Evolutionary conservation across 2,113 vertebrate species (phyloP), one percentile per base, ranked within the genome.

Genomic region (Apteryx mantelli): DNA sequence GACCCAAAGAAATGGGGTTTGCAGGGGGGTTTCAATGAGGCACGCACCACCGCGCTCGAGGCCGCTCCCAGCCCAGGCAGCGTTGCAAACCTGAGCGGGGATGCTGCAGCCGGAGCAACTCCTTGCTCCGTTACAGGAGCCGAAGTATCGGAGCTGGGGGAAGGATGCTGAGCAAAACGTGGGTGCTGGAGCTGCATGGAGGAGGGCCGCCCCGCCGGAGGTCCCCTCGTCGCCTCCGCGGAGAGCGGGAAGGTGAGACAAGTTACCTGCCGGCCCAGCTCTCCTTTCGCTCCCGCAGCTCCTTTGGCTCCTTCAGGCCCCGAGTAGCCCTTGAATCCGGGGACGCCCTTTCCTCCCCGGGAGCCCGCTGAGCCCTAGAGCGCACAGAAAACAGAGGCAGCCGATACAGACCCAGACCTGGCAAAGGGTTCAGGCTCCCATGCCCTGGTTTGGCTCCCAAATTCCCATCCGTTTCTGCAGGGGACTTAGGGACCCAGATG

Each of bases 251-350:
- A 38, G 52, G 36, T 30, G 71, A 14, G 20, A 28, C 52, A 40
- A 58, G 55, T 91, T 83, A 99, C 99, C 98, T 98, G 97, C 61
- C 32, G 65, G 77, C 99, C 99, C 11, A 91, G 93, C 38, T 98
- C 96, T 36, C 99, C 99, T 91, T 98, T 98, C 14, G 55, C 34
- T 16, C 98, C 99, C 2, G 9, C 77, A 5, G 76, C 92, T 13
- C 99, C 99, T 44, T 96, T 87, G 71, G 97, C 92, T 46, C 99
- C 99, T 96, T 97, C 97, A 0, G 63, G 84, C 8, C 99, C 99
- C 0, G 40, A 1, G 11, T 95, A 85, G 22, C 98, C 99, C 53
- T 46, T 92, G n/a, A 96, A 95, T 52, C 99, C 99, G 0, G 74
- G 86, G 40, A 36, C 77, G 53, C 99, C 99, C 2, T 46, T 83